phyloP scores from a whole-genome alignment of 1,140 invertebrate genomes.

The Pissodes strobi region DNA sequence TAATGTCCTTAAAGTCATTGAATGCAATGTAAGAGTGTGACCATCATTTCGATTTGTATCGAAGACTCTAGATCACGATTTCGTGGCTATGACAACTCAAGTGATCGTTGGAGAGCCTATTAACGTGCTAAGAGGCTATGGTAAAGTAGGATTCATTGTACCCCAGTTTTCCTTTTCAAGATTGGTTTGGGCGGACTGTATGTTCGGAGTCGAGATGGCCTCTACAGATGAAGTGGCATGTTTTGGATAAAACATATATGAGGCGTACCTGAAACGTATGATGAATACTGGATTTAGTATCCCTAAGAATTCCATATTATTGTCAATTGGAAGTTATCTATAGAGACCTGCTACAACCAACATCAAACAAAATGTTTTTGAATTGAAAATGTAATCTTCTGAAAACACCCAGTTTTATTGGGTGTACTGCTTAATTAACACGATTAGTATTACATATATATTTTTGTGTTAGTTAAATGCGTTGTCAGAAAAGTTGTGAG shows the following conservation, averaged over 20 bases:
- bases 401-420: too few species aligned
- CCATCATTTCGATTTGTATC: slow-evolving; percentile 99
- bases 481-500: too few species aligned
- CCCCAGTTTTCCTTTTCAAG: slow-evolving; percentile 98
- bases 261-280: slow-evolving; percentile 97
- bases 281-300: slow-evolving; percentile 97
- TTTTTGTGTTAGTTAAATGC: too few species aligned
- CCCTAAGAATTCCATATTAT: slow-evolving; percentile 90
- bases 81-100: slow-evolving; percentile 93
- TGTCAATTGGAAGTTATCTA: slow-evolving; percentile 82
- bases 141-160: slow-evolving; percentile 94
- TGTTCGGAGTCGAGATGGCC: slow-evolving; percentile 98
- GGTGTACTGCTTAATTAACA: too few species aligned
- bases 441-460: too few species aligned
- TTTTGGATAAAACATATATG: slow-evolving; percentile 97
- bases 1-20: slow-evolving; percentile 97
- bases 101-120: slow-evolving; percentile 90
- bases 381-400: too few species aligned
- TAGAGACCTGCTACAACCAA: too few species aligned
- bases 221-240: slow-evolving; percentile 99
- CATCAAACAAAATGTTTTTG: too few species aligned
- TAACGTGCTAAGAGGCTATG: slow-evolving; percentile 80
- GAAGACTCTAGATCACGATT: slow-evolving; percentile 96
- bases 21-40: slow-evolving; percentile 97
- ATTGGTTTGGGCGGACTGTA: slow-evolving; percentile 94